A percentile compares a stretch with the other conserved stretches of the same genome.
These are phyloP conservation scores for Timandra comae DNA, from an alignment of 2,888 invertebrate genomes.

Conservation along the genomic window DNA sequence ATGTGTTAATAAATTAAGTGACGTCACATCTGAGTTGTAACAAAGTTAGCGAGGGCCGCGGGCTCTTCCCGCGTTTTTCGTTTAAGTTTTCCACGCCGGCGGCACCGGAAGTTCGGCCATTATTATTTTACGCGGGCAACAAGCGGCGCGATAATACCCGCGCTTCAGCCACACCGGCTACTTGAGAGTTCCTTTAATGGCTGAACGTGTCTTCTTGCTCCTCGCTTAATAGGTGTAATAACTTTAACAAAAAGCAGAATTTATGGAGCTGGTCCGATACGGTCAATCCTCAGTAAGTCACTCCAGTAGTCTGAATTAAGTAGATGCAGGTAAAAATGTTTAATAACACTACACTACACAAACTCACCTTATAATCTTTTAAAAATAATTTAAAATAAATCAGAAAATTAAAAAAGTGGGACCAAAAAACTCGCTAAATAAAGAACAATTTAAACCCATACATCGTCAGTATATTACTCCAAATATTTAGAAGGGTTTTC, in stretches of 20 bases:
- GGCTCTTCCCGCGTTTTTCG: slow-evolving; percentile 74
- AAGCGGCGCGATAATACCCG: slow-evolving; percentile 77
- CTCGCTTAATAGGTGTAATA: slow-evolving; percentile 73
- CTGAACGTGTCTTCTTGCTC: slow-evolving; percentile 72
- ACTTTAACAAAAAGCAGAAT: slow-evolving; percentile 65
- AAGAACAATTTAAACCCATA: too few species aligned
- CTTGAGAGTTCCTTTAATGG: slow-evolving; percentile 62
- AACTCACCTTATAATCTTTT: too few species aligned
- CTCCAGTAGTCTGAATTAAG: slow-evolving; percentile 11
- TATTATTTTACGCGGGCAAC: slow-evolving; percentile 78
- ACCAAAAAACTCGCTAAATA: too few species aligned
- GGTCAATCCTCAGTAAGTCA: slow-evolving; percentile 26
- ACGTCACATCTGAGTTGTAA: slow-evolving; percentile 68
- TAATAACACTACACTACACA: too few species aligned
- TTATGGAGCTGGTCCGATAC: slow-evolving; percentile 43
- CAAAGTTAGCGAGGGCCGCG: slow-evolving; percentile 61
- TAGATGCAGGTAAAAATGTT: too few species aligned
- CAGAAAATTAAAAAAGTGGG: too few species aligned
- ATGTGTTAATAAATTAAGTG: slow-evolving; percentile 77
- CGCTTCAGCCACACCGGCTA: slow-evolving; percentile 53
- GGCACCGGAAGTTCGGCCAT: slow-evolving; percentile 78
- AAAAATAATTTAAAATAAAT: too few species aligned
- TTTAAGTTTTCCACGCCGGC: slow-evolving; percentile 71
- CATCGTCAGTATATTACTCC: too few species aligned
- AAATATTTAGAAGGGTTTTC: too few species aligned